Evolutionary conservation across 1,140 invertebrate species (phyloP).

Genomic region (Zaprionus davidi): DNA sequence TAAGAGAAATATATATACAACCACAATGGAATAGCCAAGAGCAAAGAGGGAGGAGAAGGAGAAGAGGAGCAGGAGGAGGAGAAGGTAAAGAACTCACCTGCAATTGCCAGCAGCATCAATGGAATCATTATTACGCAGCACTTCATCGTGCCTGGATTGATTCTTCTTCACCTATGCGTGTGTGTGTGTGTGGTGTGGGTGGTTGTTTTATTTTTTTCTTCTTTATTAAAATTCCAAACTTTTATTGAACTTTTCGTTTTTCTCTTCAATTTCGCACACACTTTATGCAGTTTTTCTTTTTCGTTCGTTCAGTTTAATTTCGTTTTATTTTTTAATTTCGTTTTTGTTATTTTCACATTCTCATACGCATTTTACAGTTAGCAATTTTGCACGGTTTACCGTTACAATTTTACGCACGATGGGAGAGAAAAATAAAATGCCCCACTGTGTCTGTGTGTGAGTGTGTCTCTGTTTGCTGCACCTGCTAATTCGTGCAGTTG

Average conservation of each 20-base stretch:
- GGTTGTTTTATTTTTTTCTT: background rate
- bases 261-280: slow-evolving; percentile 4
- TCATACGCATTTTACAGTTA: slow-evolving; percentile 28
- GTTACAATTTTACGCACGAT: slow-evolving; percentile 36
- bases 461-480: slow-evolving; percentile 9
- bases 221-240: background rate
- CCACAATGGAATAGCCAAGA: background rate
- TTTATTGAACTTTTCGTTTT: slow-evolving; percentile 5
- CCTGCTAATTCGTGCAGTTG: slow-evolving; percentile 19
- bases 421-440: slow-evolving; percentile 1
- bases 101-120: slow-evolving; percentile 57
- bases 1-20: background rate
- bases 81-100: slow-evolving; percentile 54
- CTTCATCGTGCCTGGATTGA: slow-evolving; percentile 51
- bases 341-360: slow-evolving; percentile 1
- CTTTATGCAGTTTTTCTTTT: background rate
- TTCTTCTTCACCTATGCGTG: background rate
- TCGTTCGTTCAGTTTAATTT: background rate
- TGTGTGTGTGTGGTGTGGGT: slow-evolving; percentile 8
- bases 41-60: background rate
- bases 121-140: slow-evolving; percentile 53
- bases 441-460: slow-evolving; percentile 1
- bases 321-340: slow-evolving; percentile 5
- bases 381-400: slow-evolving; percentile 30
- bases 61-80: background rate